Evolutionary conservation across 2,888 invertebrate species (phyloP), one percentile per base, ranked within the genome.

Genomic region (Cataglyphis albicans): DNA sequence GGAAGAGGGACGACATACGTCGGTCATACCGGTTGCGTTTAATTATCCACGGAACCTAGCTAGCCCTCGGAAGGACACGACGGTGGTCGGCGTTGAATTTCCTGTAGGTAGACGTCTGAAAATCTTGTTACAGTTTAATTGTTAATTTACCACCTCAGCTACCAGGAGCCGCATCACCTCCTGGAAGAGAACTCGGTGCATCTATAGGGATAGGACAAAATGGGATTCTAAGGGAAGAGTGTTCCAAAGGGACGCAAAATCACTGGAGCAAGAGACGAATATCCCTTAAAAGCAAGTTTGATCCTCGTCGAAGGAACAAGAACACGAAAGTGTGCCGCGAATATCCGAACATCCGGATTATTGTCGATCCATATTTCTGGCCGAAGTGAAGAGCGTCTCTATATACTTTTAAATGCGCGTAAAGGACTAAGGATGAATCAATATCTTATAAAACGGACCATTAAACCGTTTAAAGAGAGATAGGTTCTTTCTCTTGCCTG

Each of bases 91-190:
- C 84, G 84, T 87, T 88, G 87, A 84, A 89, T 90, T 91, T 88
- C 89, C 89, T 83, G 70, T 80, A 83, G 83, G 76, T 86, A 84
- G 90, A 88, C 83, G 85, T 84, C 85, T 86, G 91, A 92, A 90
- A 91, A 91, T 91, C 91, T 91, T 90, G 91, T 91, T 92, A 91
- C 90, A 92, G 89, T 92, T 91, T 92, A 91, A 92, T 92, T 92
- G 91, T 91, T 92, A 91, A 92, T 92, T 92, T 91, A 91, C 84
- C 87, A 91, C 87, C 85, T 88, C 90, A 81, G 76, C 86, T 85
- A 74, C 65, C 84, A 68, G 63, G 81, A 73, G 81, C 82, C 73
- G 75, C 84, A 75, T 81, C 52, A n/a, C 7, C 52, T 52, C 52
- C n/a, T 52, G n/a, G 52, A 52, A 52, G 52, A 52, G 83, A 76